These are phyloP conservation scores for Nemapogon koenigi DNA, from an alignment of 2,888 invertebrate species.

Conservation along the genomic window DNA sequence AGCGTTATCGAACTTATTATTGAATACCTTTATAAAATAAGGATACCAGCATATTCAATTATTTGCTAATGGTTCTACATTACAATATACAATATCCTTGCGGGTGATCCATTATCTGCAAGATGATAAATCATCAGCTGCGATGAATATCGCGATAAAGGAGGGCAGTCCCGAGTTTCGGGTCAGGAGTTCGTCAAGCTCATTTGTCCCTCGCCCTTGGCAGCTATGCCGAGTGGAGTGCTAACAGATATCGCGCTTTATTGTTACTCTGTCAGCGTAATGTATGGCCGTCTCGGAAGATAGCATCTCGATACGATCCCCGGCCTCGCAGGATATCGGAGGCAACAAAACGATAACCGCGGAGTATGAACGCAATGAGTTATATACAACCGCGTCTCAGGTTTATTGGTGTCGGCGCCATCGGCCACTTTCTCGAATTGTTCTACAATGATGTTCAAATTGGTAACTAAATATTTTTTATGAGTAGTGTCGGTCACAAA, in stretches of 20 bases:
- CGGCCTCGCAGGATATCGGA: conserved; percentile 32
- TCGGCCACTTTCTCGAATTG: conserved; percentile 56
- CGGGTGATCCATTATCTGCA: conserved; percentile 1
- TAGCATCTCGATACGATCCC: conserved; percentile 32
- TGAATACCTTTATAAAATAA: too few relatives aligned
- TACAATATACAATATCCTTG: not conserved
- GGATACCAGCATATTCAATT: too few relatives aligned
- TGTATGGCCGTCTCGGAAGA: conserved; percentile 39
- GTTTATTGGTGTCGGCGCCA: conserved; percentile 62
- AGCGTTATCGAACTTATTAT: too few relatives aligned
- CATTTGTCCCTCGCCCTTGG: conserved; percentile 37
- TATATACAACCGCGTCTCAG: conserved; percentile 26
- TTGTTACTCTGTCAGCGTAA: conserved; percentile 50
- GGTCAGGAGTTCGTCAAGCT: conserved; percentile 38
- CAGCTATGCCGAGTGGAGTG: conserved; percentile 25
- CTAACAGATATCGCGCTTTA: conserved; percentile 48
- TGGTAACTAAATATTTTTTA: conserved; percentile 56
- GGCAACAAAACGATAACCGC: conserved; percentile 33
- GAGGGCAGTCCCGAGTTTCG: conserved; percentile 20
- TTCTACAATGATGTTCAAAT: conserved; percentile 58
- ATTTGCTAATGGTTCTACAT: too few relatives aligned
- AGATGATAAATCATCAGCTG: conserved; percentile 21
- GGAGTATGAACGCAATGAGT: conserved; percentile 32
- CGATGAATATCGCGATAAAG: conserved; percentile 20
- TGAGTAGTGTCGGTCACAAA: conserved; percentile 24